Evolutionary conservation across 2,113 vertebrate species (phyloP).

Genomic region (Hydropotes inermis): DNA sequence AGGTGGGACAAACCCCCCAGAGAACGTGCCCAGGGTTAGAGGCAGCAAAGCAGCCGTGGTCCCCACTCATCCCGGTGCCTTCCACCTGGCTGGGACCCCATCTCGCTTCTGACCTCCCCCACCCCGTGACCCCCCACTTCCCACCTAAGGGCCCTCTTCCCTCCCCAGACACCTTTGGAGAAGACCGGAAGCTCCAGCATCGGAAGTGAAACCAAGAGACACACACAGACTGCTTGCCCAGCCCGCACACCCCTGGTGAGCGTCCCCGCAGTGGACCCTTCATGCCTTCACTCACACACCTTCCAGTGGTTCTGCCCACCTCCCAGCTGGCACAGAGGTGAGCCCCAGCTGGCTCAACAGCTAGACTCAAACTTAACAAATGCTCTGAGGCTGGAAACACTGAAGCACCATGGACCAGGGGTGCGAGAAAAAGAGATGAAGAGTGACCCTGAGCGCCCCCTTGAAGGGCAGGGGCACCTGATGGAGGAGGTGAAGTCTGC

Average conservation of each 20-base stretch:
- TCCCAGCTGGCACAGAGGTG: no score
- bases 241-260: accelerated
- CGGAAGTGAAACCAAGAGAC: accelerated
- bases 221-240: accelerated
- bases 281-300: accelerated
- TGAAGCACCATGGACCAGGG: accelerated
- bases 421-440: accelerated
- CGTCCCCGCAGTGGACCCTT: neutral
- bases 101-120: neutral
- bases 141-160: no score
- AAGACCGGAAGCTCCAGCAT: neutral
- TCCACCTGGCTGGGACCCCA: neutral
- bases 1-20: accelerated
- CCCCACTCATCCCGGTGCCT: accelerated
- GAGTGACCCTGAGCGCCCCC: neutral
- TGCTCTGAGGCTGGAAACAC: accelerated
- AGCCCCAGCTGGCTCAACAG: accelerated
- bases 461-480: neutral
- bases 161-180: neutral
- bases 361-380: accelerated
- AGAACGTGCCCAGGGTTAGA: accelerated
- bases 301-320: neutral
- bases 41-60: accelerated
- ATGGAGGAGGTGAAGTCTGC: accelerated
- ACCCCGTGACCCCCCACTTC: neutral